A percentile compares a stretch with the other conserved stretches of the same genome.
These are phyloP conservation scores for Pantelozetes paolii DNA, from an alignment of 2,888 invertebrate genomes.

Conservation along the genomic window DNA sequence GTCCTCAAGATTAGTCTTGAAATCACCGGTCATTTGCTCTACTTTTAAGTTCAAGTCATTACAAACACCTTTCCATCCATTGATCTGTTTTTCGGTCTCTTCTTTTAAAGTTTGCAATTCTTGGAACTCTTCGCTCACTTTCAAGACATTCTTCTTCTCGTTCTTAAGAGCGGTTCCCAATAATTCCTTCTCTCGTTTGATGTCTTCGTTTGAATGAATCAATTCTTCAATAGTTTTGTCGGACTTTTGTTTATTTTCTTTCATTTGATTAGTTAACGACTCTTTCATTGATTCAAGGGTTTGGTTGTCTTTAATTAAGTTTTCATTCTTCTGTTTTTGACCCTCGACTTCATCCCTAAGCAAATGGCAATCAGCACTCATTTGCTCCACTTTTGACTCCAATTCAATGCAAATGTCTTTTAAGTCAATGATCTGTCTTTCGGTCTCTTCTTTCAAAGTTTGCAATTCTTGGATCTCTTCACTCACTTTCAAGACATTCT, in stretches of 20 bases:
- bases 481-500: not conserved
- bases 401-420: not conserved
- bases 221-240: not conserved
- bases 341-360: not conserved
- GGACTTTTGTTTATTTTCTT: not conserved
- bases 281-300: not conserved
- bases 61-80: no score
- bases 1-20: no score
- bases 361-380: not conserved
- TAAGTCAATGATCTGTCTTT: not conserved
- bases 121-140: not conserved
- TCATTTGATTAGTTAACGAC: not conserved
- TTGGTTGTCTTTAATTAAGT: not conserved
- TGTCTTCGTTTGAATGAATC: not conserved
- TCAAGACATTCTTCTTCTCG: not conserved
- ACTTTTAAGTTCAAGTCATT: no score
- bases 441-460: no score
- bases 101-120: conserved; percentile 7
- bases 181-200: not conserved
- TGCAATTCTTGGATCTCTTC: not conserved
- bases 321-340: not conserved
- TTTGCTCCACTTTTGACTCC: not conserved
- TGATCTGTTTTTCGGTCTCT: no score
- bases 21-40: no score
- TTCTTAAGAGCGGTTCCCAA: not conserved